phyloP scores from a whole-genome alignment of 1,140 invertebrate species.

The Microvelia longipes region DNA sequence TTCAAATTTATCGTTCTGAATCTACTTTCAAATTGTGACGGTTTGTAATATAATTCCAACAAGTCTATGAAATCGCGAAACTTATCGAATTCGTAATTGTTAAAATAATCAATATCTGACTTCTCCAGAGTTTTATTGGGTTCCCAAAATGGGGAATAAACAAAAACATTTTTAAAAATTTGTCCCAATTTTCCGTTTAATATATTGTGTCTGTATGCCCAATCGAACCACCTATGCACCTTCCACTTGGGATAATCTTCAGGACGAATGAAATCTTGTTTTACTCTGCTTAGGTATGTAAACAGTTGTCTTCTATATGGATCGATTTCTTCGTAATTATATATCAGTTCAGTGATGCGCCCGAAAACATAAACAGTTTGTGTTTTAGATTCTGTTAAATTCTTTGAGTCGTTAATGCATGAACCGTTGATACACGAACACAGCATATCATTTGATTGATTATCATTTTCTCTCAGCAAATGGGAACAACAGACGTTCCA shows the following conservation, averaged over 20 bases:
- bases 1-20: not conserved
- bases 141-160: not conserved
- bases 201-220: not conserved
- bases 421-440: not conserved
- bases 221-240: not conserved
- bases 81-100: not conserved
- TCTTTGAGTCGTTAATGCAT: not conserved
- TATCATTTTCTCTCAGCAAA: not conserved
- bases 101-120: not conserved
- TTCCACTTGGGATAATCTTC: not conserved
- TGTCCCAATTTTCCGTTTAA: not conserved
- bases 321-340: not conserved
- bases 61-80: not conserved
- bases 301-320: not conserved
- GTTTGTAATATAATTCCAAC: not conserved
- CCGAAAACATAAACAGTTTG: not conserved
- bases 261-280: not conserved
- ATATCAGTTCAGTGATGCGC: not conserved
- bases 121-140: not conserved
- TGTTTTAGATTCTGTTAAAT: not conserved
- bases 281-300: not conserved
- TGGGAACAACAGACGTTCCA: not conserved
- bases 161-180: not conserved
- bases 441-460: not conserved
- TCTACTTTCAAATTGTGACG: not conserved